Percentiles rank a stretch among this genome's conserved stretches.
These are phyloP conservation scores for Acrobasis suavella DNA, from an alignment of 2,888 invertebrate genomes.

Conservation along the genomic window DNA sequence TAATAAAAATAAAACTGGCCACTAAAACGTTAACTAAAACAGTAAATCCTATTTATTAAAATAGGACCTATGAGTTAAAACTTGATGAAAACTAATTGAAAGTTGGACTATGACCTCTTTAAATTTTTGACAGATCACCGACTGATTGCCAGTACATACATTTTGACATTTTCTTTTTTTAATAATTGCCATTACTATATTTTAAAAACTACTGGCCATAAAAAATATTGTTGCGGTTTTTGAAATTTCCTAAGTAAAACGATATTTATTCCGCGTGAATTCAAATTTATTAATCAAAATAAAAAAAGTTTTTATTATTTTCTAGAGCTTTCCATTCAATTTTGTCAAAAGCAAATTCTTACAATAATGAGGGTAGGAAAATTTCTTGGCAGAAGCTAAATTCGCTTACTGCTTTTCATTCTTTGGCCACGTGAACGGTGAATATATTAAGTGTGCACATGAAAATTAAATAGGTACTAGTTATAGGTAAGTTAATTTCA, in stretches of 20 bases:
- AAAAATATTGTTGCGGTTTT: neutral
- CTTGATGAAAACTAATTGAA: conserved; percentile 50
- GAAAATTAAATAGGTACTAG: neutral
- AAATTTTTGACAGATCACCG: conserved; percentile 35
- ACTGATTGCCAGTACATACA: conserved; percentile 7
- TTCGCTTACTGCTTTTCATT: neutral
- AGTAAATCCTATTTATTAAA: conserved; percentile 39
- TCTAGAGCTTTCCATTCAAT: neutral
- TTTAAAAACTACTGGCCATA: neutral
- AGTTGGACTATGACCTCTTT: conserved; percentile 77
- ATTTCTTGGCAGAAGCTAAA: neutral
- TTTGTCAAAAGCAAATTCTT: neutral
- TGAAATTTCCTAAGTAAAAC: too few species aligned
- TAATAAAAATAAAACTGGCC: conserved; percentile 37
- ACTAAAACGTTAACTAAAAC: conserved; percentile 34
- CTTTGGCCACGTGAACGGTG: neutral
- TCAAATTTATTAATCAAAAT: too few species aligned
- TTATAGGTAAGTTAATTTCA: neutral
- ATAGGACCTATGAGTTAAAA: conserved; percentile 37
- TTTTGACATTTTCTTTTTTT: neutral
- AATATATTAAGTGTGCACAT: neutral
- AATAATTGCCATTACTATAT: neutral
- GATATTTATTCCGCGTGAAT: too few species aligned
- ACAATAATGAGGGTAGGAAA: neutral
- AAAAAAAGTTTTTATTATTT: neutral